phyloP scores from a whole-genome alignment of 1,140 invertebrate genomes.

The Grapholita molesta region DNA sequence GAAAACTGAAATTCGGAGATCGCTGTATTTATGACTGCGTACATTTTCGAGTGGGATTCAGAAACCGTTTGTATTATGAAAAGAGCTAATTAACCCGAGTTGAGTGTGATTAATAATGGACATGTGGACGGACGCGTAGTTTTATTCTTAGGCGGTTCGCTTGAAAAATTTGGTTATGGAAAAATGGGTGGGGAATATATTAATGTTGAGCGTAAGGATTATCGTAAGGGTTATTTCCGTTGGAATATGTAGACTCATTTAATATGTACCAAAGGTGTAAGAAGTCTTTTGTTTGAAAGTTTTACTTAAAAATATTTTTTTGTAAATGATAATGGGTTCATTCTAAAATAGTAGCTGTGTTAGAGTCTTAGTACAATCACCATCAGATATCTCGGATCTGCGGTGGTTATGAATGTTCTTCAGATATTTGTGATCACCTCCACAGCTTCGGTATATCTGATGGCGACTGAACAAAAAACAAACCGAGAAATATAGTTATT shows the following conservation, averaged over 20 bases:
- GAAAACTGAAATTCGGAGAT: slow-evolving; percentile 71
- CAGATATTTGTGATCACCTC: too few species aligned
- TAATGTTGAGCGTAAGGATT: not conserved
- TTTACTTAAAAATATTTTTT: too few species aligned
- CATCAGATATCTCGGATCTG: too few species aligned
- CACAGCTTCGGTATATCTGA: too few species aligned
- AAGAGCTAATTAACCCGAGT: slow-evolving; percentile 67
- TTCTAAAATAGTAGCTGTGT: too few species aligned
- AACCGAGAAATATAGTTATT: too few species aligned
- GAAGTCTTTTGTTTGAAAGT: too few species aligned
- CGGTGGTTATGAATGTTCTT: too few species aligned
- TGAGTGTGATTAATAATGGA: slow-evolving; percentile 59
- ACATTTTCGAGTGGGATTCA: slow-evolving; percentile 56
- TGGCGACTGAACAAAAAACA: too few species aligned
- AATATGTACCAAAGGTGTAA: not conserved
- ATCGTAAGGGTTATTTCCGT: not conserved
- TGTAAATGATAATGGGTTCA: too few species aligned
- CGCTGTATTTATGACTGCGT: slow-evolving; percentile 56
- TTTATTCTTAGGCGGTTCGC: not conserved
- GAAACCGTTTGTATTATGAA: slow-evolving; percentile 68
- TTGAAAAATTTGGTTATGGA: not conserved
- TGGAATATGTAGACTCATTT: not conserved
- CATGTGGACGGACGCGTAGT: slow-evolving; percentile 16
- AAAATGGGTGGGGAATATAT: not conserved
- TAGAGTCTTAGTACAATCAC: too few species aligned